Conservation (phyloP, 2,797 vertebrate species). For the Pipistrellus pipistrellus region DNA sequence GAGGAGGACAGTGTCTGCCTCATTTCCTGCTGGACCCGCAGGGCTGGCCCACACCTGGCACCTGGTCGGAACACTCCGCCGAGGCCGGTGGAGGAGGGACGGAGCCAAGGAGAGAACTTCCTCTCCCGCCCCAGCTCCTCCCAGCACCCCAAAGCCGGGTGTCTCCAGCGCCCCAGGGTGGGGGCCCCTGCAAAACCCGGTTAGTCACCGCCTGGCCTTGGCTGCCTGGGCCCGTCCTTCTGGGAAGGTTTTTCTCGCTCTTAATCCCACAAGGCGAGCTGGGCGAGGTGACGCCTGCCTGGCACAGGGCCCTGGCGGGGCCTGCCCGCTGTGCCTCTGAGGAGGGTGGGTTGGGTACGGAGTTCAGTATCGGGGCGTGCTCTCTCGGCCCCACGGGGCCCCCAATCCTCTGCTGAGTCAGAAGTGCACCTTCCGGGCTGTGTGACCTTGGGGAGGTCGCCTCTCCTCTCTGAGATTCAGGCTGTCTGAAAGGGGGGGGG, state of each 20-base stretch:
- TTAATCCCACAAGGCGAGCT: background rate
- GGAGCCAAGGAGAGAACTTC: background rate
- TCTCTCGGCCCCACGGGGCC: background rate
- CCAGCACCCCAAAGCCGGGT: background rate
- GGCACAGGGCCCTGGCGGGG: slow-evolving; percentile 6
- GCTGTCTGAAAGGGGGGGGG: background rate
- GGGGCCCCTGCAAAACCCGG: background rate
- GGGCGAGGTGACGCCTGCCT: background rate
- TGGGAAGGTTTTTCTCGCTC: background rate
- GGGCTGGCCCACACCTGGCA: background rate
- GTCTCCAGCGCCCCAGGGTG: background rate
- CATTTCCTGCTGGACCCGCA: background rate
- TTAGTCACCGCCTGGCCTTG: background rate
- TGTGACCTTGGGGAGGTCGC: background rate
- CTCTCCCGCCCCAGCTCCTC: background rate
- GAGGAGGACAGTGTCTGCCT: background rate
- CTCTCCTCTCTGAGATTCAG: background rate
- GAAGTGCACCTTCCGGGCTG: background rate
- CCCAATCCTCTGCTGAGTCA: background rate
- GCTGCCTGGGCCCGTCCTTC: background rate
- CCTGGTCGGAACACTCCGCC: background rate
- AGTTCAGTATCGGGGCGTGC: slow-evolving; percentile 66
- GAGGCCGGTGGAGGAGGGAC: background rate
- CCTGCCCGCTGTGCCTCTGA: background rate
- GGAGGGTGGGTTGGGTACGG: background rate